Conservation (phyloP, 2,888 invertebrate genomes). For the Cerastis leucographa region DNA sequence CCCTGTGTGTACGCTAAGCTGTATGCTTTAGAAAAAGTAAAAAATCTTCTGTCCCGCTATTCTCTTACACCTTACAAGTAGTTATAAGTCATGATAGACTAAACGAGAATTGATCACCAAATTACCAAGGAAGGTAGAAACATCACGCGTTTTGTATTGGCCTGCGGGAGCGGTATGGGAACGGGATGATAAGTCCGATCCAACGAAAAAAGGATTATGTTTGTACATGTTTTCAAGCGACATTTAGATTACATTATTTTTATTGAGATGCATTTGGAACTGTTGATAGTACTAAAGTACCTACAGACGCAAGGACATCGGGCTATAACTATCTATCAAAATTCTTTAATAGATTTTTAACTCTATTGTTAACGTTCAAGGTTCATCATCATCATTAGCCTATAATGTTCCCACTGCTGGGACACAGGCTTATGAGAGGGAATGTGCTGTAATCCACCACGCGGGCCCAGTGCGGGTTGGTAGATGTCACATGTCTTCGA, state of each 20-base stretch:
- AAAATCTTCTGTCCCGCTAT: slow-evolving; percentile 23
- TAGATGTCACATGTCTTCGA: too few species aligned
- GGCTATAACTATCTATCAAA: too few species aligned
- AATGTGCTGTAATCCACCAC: too few species aligned
- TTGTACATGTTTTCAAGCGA: slow-evolving; percentile 12
- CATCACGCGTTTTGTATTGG: slow-evolving; percentile 69
- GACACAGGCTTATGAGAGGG: too few species aligned
- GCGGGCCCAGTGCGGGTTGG: too few species aligned
- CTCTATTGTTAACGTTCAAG: too few species aligned
- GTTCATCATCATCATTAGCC: too few species aligned
- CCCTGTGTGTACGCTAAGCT: slow-evolving; percentile 13
- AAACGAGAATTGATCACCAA: slow-evolving; percentile 79
- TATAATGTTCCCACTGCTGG: too few species aligned
- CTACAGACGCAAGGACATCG: too few species aligned
- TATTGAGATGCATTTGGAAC: slow-evolving; percentile 5
- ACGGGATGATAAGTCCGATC: slow-evolving; percentile 30
- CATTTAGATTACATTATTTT: slow-evolving; percentile 23
- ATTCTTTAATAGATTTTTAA: too few species aligned
- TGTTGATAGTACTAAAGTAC: neutral
- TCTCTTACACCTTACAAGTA: slow-evolving; percentile 51
- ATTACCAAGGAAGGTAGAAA: slow-evolving; percentile 80
- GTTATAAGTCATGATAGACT: slow-evolving; percentile 49
- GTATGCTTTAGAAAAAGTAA: slow-evolving; percentile 27
- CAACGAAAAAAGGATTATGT: slow-evolving; percentile 28
- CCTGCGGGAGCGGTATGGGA: slow-evolving; percentile 47